A percentile compares a stretch with the other conserved stretches of the same genome.
phyloP scores from a whole-genome alignment of 1,140 invertebrate species.

The Lepidurus couesii region DNA sequence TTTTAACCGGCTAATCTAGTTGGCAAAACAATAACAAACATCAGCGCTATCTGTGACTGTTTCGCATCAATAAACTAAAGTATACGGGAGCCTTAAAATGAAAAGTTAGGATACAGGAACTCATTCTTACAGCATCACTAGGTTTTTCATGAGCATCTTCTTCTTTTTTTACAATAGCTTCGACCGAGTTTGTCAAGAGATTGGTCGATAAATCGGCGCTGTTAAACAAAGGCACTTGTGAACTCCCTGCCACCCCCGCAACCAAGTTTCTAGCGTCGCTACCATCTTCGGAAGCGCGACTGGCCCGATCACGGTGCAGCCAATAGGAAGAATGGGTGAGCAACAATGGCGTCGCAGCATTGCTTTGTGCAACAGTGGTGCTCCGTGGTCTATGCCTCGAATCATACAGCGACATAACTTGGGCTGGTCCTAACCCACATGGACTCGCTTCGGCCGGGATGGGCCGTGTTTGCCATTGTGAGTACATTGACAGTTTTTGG shows the following conservation, averaged over 20 bases:
- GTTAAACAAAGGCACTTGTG: constrained; percentile 26
- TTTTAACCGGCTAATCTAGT: no score
- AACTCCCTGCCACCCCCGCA: constrained; percentile 5
- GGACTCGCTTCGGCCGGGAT: constrained; percentile 62
- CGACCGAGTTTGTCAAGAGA: constrained; percentile 29
- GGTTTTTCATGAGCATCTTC: constrained; percentile 1
- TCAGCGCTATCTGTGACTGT: no score
- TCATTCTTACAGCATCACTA: constrained; percentile 32
- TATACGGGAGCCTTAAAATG: not conserved
- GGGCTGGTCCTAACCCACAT: constrained; percentile 58
- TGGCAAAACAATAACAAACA: no score
- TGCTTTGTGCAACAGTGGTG: constrained; percentile 55
- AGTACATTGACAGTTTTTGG: constrained; percentile 93
- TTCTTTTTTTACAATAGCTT: constrained; percentile 8
- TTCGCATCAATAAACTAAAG: no score
- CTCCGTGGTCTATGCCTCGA: constrained; percentile 59
- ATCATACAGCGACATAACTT: constrained; percentile 54
- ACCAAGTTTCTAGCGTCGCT: constrained; percentile 32
- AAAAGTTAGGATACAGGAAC: not conserved
- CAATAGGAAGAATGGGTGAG: constrained; percentile 65
- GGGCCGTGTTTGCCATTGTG: constrained; percentile 73
- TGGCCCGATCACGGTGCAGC: constrained; percentile 35
- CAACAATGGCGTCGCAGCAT: constrained; percentile 48
- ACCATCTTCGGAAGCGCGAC: constrained; percentile 23
- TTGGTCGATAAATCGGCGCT: constrained; percentile 32